Base-by-base conservation (phyloP, 2,888 invertebrate genomes). In the Altica lythri region DNA sequence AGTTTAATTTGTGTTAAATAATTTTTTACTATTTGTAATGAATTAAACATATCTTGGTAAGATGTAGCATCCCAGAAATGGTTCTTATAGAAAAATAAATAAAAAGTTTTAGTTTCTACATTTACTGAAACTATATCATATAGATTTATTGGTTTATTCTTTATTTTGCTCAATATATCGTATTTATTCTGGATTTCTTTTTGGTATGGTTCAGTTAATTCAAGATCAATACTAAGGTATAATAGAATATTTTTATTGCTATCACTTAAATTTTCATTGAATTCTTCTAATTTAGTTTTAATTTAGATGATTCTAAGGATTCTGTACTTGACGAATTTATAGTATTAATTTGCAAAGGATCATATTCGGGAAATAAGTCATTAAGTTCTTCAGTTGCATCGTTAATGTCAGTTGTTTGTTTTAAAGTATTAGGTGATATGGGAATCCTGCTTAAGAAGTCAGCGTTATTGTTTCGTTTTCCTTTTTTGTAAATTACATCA, bases 401-500 rank as follows among this genome's bases (percentile, higher is more conserved):
- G 2, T 12, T 12, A 12, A 6, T 2, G 30, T n/a, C 10, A 12
- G 10, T 30, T 27, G 27, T 5, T 4, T 12, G 2, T 30, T 30
- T 4, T 12, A 14, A 8, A 2, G 16, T 8, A 6, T 34, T 34
- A 8, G 16, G 2, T 2, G 2, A 2, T 8, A 34, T 34, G 6
- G 34, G 34, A 14, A 34, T 34, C 34, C 51, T 16, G 25, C 45
- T 45, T 9, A 45, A 18, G 12, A 18, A n/a, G 19, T 52, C 52
- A 9, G 52, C 52, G 12, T 37, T 38, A 16, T 25, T 25, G n/a
- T 52, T 46, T 16, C 12, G 9, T 37, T 37, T 22, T 10, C 52
- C 52, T 5, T 37, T 45, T 52, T 45, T 45, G 14, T 45, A 45
- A 3, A 25, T 9, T 5, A 52, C 45, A 13, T 45, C 54, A 48